phyloP scores from a whole-genome alignment of 2,888 invertebrate species.

The Drosophila quinaria region DNA sequence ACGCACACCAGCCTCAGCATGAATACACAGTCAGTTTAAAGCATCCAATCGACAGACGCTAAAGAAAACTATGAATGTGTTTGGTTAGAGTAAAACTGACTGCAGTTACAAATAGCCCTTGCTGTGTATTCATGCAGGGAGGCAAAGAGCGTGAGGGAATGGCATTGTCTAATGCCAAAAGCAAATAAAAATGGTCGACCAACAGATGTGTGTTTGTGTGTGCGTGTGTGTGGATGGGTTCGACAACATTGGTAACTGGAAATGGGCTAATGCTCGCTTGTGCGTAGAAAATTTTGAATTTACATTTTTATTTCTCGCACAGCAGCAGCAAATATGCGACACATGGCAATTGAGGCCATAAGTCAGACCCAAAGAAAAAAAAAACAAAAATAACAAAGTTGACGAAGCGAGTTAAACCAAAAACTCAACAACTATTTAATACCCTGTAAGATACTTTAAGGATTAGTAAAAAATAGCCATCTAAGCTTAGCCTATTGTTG shows the following conservation, averaged over 20 bases:
- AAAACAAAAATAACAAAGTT: slow-evolving; percentile 2
- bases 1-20: slow-evolving; percentile 34
- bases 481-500: not conserved
- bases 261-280: slow-evolving; percentile 64
- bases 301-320: slow-evolving; percentile 67
- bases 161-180: slow-evolving; percentile 65
- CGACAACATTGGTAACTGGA: slow-evolving; percentile 5
- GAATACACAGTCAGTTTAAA: slow-evolving; percentile 17
- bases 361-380: slow-evolving; percentile 29
- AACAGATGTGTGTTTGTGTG: slow-evolving; percentile 32
- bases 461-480: not conserved
- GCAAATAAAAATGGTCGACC: slow-evolving; percentile 66
- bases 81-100: slow-evolving; percentile 7
- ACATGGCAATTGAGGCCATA: slow-evolving; percentile 65
- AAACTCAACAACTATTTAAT: slow-evolving; percentile 21
- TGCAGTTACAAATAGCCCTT: slow-evolving; percentile 17
- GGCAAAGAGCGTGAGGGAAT: not conserved
- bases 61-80: slow-evolving; percentile 17
- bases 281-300: slow-evolving; percentile 74
- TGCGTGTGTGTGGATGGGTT: slow-evolving; percentile 3
- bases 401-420: slow-evolving; percentile 8
- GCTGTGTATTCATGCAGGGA: slow-evolving; percentile 46
- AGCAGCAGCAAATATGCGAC: slow-evolving; percentile 64
- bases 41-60: slow-evolving; percentile 35
- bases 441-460: slow-evolving; percentile 14